These are phyloP conservation scores for Esox niger DNA, from an alignment of 2,113 vertebrate species.

Conservation along the genomic window DNA sequence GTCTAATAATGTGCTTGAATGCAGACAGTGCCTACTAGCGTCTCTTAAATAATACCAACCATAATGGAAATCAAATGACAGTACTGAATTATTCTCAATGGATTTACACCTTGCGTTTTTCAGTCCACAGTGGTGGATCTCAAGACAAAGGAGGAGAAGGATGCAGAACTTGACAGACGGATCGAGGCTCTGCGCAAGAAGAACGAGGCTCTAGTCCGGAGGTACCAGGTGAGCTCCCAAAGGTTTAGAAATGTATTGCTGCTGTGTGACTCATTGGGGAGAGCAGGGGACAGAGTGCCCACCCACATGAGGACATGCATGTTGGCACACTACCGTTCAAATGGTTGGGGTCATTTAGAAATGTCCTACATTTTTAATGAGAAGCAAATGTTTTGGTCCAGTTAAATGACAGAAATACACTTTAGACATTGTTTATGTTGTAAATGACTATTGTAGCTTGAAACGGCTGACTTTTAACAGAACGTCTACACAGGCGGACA, in stretches of 20 bases:
- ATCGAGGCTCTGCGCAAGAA: slow-evolving; percentile 90
- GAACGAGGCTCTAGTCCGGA: slow-evolving; percentile 84
- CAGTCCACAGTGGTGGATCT: slow-evolving; percentile 79
- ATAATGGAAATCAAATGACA: background rate
- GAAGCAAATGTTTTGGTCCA: too few relatives aligned
- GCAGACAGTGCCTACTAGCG: too few relatives aligned
- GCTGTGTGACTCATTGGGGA: background rate
- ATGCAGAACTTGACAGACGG: slow-evolving; percentile 84
- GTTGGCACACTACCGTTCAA: too few relatives aligned
- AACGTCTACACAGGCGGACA: too few relatives aligned
- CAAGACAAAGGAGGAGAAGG: slow-evolving; percentile 89
- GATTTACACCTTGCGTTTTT: background rate
- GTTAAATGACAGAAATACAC: too few relatives aligned
- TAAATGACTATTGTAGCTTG: too few relatives aligned
- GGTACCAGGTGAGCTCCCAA: slow-evolving; percentile 76
- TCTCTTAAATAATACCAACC: background rate
- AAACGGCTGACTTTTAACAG: too few relatives aligned
- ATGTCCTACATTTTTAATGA: too few relatives aligned
- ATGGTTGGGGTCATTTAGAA: too few relatives aligned
- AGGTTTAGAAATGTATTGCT: background rate
- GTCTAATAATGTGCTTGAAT: background rate
- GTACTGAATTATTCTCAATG: slow-evolving; percentile 13
- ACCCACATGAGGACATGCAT: too few relatives aligned
- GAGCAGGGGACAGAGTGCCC: too few relatives aligned
- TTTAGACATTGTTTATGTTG: too few relatives aligned